Evolutionary conservation across 2,797 vertebrate species (phyloP), one percentile per base, ranked within the genome.

Genomic region (Dipus sagitta): DNA sequence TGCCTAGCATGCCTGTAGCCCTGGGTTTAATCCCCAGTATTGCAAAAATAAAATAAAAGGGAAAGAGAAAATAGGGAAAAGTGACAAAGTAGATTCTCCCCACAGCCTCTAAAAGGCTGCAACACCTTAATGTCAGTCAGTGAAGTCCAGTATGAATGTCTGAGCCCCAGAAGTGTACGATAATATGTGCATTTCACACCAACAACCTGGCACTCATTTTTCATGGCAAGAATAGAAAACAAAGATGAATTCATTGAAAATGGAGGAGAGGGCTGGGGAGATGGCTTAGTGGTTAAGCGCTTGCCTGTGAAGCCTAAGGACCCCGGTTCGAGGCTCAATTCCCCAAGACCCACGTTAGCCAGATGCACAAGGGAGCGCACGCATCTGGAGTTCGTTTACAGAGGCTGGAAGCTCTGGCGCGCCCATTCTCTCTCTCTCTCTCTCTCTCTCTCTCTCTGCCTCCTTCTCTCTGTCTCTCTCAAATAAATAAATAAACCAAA

Each of bases 91-190:
- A 2, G 80, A 62, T 28, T 83, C 68, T 91, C 81, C 77, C 71
- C 84, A 58, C 28, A 52, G 64, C 30, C 11, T 77, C 70, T 38
- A 85, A 34, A 71, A 88, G 67, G 65, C 26, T 78, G 11, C 32
- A 80, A 60, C 28, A 62, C 28, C 85, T 92, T 90, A 88, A 79
- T 23, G 80, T 88, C 65, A 92, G 88, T 32, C 82, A 38, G 28
- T 74, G 74, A 88, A 64, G 86, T 54, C 21, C 83, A 90, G 34
- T 14, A 90, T 67, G 65, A 77, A 64, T 58, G 77, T 91, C 62
- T 32, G 26, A 88, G 62, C 86, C 89, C 75, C 24, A 79, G 88
- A 88, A 80, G 74, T 86, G 20, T 75, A 60, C 30, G 64, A 58
- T 21, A 52, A 65, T 91, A 95, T 67, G 71, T 42, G 64, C 9